phyloP scores from a whole-genome alignment of 2,113 vertebrate genomes.

The Candoia aspera region DNA sequence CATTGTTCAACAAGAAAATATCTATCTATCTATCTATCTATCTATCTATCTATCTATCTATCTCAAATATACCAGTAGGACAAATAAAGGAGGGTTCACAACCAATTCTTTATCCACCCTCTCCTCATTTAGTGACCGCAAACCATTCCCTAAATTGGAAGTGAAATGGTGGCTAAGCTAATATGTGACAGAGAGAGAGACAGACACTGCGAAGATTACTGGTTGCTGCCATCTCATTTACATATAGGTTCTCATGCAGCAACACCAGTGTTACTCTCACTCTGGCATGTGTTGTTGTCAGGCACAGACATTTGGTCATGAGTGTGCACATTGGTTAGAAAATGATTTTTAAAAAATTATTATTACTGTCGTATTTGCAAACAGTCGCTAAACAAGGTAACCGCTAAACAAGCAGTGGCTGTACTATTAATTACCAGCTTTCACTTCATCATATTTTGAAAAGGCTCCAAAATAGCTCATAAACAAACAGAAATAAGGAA shows the following conservation, averaged over 20 bases:
- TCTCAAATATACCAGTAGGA: neutral
- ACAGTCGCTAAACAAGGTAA: neutral
- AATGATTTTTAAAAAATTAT: neutral
- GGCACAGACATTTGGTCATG: neutral
- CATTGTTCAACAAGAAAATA: neutral
- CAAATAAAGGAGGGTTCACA: neutral
- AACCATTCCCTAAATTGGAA: neutral
- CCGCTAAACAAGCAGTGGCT: neutral
- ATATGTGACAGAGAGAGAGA: neutral
- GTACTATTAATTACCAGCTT: neutral
- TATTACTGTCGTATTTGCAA: neutral
- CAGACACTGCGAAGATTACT: neutral
- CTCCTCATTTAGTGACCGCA: neutral
- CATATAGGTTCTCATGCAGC: neutral
- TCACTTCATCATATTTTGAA: neutral
- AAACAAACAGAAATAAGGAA: neutral
- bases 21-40: neutral
- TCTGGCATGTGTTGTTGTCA: neutral
- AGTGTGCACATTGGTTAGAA: neutral
- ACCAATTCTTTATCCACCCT: neutral
- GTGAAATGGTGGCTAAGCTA: neutral
- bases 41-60: rapidly evolving
- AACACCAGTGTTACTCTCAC: neutral
- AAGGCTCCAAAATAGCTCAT: neutral
- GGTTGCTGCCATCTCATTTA: neutral